phyloP scores from a whole-genome alignment of 2,113 vertebrate species.

The Hypocryptadius cinnamomeus region DNA sequence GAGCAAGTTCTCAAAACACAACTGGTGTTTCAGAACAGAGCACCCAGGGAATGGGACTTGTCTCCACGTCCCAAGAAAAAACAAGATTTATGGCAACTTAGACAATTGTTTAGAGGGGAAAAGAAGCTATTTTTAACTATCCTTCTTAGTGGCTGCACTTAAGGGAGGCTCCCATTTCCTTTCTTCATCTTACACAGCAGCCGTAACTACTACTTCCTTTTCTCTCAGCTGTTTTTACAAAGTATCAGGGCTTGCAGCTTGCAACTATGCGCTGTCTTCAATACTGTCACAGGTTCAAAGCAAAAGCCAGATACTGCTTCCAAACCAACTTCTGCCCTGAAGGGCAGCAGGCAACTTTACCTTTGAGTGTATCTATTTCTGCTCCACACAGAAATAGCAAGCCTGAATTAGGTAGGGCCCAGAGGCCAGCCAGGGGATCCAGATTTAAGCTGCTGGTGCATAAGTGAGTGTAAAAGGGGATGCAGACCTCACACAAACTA shows the following conservation, averaged over 20 bases:
- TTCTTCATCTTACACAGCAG: not conserved
- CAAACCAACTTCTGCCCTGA: not conserved
- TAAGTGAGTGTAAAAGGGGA: not conserved
- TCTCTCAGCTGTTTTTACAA: not conserved
- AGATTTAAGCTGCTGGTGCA: not conserved
- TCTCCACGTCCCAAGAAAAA: not conserved
- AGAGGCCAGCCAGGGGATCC: not conserved
- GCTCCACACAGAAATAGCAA: not conserved
- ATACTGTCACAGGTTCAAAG: not conserved
- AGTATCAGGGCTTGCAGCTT: not conserved
- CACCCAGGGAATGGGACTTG: not conserved
- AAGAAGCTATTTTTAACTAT: slow-evolving; percentile 47
- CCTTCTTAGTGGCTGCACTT: not conserved
- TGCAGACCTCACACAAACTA: not conserved
- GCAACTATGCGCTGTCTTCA: not conserved
- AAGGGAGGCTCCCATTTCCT: slow-evolving; percentile 60
- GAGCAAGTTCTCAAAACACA: not conserved
- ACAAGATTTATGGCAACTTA: not conserved
- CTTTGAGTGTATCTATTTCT: slow-evolving; percentile 15
- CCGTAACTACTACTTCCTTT: slow-evolving; percentile 17
- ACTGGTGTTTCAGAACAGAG: not conserved
- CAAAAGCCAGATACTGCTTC: not conserved
- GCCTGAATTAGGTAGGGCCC: not conserved
- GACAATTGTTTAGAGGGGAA: slow-evolving; percentile 16
- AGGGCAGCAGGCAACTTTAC: not conserved